Conservation (phyloP, 2,888 invertebrate species). For the Tenthredo livida region DNA sequence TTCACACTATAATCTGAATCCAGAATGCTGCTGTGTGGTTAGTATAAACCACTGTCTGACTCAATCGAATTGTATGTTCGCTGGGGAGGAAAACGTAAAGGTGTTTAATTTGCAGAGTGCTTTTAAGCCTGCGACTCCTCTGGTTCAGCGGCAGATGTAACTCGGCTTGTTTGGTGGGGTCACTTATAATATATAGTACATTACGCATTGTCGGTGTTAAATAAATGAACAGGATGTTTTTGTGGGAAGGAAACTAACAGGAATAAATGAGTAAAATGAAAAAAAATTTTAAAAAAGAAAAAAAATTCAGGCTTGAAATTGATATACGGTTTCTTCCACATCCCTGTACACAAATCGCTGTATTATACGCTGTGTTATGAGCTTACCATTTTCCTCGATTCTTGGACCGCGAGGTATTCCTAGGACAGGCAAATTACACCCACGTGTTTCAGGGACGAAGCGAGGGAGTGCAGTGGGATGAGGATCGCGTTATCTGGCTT, state of each 20-base stretch:
- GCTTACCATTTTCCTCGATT: constrained; percentile 16
- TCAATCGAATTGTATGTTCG: constrained; percentile 8
- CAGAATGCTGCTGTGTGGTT: background rate
- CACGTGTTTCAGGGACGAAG: constrained; percentile 1
- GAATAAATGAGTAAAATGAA: background rate
- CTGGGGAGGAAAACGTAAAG: background rate
- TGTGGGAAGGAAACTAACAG: background rate
- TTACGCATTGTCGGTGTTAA: background rate
- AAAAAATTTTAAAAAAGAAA: background rate
- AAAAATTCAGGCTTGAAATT: background rate
- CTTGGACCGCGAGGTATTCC: constrained; percentile 17
- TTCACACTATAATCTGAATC: background rate
- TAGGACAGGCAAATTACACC: constrained; percentile 34
- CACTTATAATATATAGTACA: background rate
- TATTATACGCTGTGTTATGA: constrained; percentile 12
- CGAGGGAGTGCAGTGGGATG: background rate
- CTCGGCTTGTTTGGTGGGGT: background rate
- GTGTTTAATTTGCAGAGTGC: constrained; percentile 31
- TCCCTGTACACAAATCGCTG: constrained; percentile 18
- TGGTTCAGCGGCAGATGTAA: background rate
- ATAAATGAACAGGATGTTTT: background rate
- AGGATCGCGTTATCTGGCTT: constrained; percentile 47
- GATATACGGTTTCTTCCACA: background rate
- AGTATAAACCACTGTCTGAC: background rate
- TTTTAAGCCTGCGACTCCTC: constrained; percentile 20